Evolutionary conservation across 2,888 invertebrate species (phyloP).

Genomic region (Fragum fragum): DNA sequence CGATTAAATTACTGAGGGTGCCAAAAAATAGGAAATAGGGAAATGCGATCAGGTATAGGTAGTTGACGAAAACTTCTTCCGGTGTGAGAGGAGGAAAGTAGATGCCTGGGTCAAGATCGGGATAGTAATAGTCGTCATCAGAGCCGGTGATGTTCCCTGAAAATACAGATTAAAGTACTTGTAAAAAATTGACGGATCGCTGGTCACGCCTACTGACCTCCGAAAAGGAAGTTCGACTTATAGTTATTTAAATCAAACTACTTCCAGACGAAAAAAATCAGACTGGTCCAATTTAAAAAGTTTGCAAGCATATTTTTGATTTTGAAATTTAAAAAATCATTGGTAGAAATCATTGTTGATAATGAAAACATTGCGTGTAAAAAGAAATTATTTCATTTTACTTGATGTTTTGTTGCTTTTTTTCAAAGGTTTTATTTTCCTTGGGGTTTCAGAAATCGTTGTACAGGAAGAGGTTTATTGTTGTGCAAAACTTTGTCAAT

Average conservation of each 20-base stretch:
- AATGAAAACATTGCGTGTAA: background rate
- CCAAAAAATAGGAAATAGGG: slow-evolving; percentile 80
- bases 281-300: too few relatives aligned
- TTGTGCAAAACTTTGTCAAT: too few relatives aligned
- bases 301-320: too few relatives aligned
- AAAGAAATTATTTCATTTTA: background rate
- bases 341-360: background rate
- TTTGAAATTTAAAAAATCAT: too few relatives aligned
- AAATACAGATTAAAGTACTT: slow-evolving; percentile 1
- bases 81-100: slow-evolving; percentile 33
- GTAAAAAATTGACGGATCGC: too few relatives aligned
- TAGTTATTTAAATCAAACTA: background rate
- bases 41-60: slow-evolving; percentile 73
- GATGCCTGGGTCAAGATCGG: background rate
- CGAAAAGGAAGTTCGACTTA: background rate
- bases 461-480: too few relatives aligned
- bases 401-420: too few relatives aligned
- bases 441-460: too few relatives aligned
- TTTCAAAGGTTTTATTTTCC: background rate
- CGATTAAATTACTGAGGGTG: slow-evolving; percentile 79
- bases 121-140: slow-evolving; percentile 26
- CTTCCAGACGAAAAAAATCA: too few relatives aligned
- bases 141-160: slow-evolving; percentile 29
- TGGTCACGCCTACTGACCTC: too few relatives aligned
- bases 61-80: slow-evolving; percentile 47